Percentiles rank a stretch among this genome's conserved stretches.
Conservation (phyloP, 1,140 invertebrate genomes). For the Harpegnathos saltator region DNA sequence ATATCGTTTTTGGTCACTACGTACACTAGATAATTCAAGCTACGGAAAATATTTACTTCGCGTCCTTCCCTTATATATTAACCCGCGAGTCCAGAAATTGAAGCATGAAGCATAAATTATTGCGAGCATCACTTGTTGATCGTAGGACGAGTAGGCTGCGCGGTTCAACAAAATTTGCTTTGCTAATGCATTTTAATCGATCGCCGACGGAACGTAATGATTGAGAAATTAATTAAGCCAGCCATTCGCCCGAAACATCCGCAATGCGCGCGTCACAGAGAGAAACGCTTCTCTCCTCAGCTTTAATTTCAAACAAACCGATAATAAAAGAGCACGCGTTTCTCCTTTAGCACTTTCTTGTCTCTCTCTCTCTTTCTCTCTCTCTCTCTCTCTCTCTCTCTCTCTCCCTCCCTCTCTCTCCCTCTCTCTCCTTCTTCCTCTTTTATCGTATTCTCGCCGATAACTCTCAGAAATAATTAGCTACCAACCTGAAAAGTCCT, state of each 20-base stretch:
- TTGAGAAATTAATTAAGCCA: constrained; percentile 22
- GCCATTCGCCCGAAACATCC: background rate
- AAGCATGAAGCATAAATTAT: constrained; percentile 17
- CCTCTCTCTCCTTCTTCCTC: too few species aligned
- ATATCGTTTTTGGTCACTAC: background rate
- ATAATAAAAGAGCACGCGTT: background rate
- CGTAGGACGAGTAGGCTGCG: constrained; percentile 6
- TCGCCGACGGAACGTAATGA: background rate
- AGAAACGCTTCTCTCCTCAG: background rate
- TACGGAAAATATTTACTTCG: too few species aligned
- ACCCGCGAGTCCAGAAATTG: background rate
- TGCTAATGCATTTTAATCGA: constrained; percentile 48
- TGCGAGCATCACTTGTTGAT: constrained; percentile 54
- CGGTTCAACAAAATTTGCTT: constrained; percentile 36
- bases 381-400: too few species aligned
- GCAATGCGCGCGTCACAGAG: background rate
- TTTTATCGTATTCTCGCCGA: background rate
- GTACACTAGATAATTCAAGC: too few species aligned
- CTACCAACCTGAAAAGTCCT: background rate
- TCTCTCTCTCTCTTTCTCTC: too few species aligned
- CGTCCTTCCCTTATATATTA: background rate
- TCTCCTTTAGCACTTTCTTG: too few species aligned
- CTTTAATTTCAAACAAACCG: background rate
- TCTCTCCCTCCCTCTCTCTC: too few species aligned
- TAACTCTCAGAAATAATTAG: background rate